Conservation (phyloP, 2,797 vertebrate genomes). For the Aplochiton taeniatus region DNA sequence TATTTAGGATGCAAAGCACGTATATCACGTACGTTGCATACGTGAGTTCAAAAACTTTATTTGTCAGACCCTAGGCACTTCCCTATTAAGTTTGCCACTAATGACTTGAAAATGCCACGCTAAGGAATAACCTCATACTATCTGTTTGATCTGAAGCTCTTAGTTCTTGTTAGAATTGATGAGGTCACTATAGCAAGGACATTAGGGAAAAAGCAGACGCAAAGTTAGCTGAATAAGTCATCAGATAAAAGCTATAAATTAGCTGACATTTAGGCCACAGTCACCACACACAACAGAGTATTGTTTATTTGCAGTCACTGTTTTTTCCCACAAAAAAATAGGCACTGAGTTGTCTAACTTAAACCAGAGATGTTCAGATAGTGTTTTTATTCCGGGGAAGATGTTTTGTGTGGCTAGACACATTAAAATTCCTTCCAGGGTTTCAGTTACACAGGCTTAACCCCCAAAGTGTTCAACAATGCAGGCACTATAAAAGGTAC, state of each 20-base stretch:
- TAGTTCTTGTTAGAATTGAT: background rate
- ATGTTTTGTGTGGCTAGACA: conserved; percentile 19
- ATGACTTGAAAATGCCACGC: conserved; percentile 39
- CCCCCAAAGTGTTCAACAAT: conserved; percentile 42
- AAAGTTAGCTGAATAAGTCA: background rate
- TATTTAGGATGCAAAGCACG: conserved; percentile 15
- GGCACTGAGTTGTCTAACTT: background rate
- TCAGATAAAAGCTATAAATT: conserved; percentile 2
- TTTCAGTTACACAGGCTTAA: conserved; percentile 50
- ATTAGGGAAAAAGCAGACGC: background rate
- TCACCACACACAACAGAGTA: too few relatives aligned
- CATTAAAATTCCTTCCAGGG: conserved; percentile 49
- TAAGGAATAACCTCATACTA: conserved; percentile 8
- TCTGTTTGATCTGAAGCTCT: too few relatives aligned
- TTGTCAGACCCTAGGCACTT: conserved; percentile 6
- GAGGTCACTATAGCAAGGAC: background rate
- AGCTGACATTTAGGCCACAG: background rate
- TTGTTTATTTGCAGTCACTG: background rate
- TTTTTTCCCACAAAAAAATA: background rate
- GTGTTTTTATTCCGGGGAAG: conserved; percentile 8
- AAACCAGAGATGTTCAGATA: conserved; percentile 9
- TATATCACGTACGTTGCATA: conserved; percentile 27
- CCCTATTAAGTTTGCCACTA: conserved; percentile 38
- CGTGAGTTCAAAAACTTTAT: conserved; percentile 8
- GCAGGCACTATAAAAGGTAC: conserved; percentile 19